These are phyloP conservation scores for Ditula angustiorana DNA, from an alignment of 2,888 invertebrate species.

Conservation along the genomic window DNA sequence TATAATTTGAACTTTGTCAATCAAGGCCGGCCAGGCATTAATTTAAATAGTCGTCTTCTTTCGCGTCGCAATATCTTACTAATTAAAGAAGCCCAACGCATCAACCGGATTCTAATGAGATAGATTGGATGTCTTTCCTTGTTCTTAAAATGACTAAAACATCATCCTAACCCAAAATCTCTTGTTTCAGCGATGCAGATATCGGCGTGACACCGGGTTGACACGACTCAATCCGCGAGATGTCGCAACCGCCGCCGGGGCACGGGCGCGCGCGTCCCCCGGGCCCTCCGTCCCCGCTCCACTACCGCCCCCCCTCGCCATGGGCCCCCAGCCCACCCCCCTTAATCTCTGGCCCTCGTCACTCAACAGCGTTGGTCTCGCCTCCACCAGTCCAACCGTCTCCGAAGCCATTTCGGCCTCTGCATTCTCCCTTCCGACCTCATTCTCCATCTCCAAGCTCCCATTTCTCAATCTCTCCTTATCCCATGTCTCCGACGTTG, in stretches of 20 bases:
- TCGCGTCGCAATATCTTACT: too few relatives aligned
- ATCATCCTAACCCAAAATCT: background rate
- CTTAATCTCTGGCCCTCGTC: conserved; percentile 87
- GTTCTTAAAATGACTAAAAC: too few relatives aligned
- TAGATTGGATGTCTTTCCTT: too few relatives aligned
- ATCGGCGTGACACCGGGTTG: conserved; percentile 84
- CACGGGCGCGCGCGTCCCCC: conserved; percentile 78
- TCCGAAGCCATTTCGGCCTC: conserved; percentile 79
- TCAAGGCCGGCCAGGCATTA: too few relatives aligned
- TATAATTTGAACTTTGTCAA: too few relatives aligned
- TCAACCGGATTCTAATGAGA: too few relatives aligned
- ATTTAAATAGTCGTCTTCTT: too few relatives aligned
- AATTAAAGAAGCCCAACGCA: too few relatives aligned
- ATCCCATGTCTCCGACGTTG: conserved; percentile 84
- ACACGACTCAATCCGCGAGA: conserved; percentile 80
- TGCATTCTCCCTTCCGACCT: conserved; percentile 76
- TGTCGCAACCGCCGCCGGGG: conserved; percentile 82
- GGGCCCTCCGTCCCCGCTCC: conserved; percentile 85
- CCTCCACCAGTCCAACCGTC: conserved; percentile 85
- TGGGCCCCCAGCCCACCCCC: conserved; percentile 92
- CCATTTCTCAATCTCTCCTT: conserved; percentile 81
- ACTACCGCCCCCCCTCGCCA: conserved; percentile 91
- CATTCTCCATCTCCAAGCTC: conserved; percentile 81
- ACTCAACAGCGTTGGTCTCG: conserved; percentile 83
- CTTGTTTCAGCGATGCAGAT: conserved; percentile 82